Percentiles rank a stretch among this genome's conserved stretches.
Conservation (phyloP, 2,113 vertebrate genomes). For the Lates calcarifer region DNA sequence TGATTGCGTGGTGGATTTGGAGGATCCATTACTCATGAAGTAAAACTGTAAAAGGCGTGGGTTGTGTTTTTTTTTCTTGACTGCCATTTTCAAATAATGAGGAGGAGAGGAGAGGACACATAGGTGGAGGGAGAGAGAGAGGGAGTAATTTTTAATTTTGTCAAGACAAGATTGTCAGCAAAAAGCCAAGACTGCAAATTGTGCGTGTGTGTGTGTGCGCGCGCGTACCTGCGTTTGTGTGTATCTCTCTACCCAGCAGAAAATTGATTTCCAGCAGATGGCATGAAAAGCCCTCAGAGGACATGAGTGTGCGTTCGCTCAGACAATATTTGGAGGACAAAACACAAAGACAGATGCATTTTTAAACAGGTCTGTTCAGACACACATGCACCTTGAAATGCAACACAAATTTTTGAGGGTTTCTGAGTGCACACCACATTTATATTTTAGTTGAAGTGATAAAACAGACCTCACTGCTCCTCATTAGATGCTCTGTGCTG, state of each 20-base stretch:
- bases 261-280: constrained; percentile 67
- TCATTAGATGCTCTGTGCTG: too few relatives aligned
- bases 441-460: constrained; percentile 1
- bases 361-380: constrained; percentile 38
- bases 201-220: constrained; percentile 3
- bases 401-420: not conserved
- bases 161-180: constrained; percentile 36
- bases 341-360: constrained; percentile 31
- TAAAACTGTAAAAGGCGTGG: constrained; percentile 7
- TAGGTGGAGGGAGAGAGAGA: not conserved
- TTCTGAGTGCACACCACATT: constrained; percentile 11
- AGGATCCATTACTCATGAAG: constrained; percentile 37
- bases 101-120: not conserved
- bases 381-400: not conserved
- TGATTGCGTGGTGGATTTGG: constrained; percentile 8
- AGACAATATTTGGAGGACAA: constrained; percentile 54
- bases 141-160: constrained; percentile 7
- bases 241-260: not conserved
- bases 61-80: constrained; percentile 3
- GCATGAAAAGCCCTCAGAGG: constrained; percentile 51
- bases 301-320: not conserved
- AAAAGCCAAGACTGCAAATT: constrained; percentile 23
- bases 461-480: not conserved
- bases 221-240: not conserved
- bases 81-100: not conserved